Conservation (phyloP, 1,140 invertebrate genomes). For the Conus betulinus region DNA sequence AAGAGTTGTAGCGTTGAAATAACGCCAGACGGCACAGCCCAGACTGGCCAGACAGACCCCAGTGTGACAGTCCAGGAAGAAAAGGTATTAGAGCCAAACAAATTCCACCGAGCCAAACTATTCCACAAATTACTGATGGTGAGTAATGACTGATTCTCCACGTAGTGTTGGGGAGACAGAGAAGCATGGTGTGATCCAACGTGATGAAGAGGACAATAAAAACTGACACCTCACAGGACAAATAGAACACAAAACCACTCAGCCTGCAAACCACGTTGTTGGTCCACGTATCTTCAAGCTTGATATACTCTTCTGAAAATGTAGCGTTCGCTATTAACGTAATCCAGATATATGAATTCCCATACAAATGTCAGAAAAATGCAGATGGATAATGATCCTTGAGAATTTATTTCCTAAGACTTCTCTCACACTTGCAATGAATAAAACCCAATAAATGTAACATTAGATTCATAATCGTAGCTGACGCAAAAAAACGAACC, state of each 20-base stretch:
- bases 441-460: slow-evolving; percentile 40
- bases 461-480: slow-evolving; percentile 39
- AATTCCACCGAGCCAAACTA: too few relatives aligned
- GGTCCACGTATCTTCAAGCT: slow-evolving; percentile 53
- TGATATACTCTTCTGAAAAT: slow-evolving; percentile 52
- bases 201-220: slow-evolving; percentile 54
- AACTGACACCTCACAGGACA: slow-evolving; percentile 60
- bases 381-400: slow-evolving; percentile 52
- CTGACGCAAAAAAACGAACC: slow-evolving; percentile 35
- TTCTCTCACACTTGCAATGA: background rate
- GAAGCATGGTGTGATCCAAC: slow-evolving; percentile 52
- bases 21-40: too few relatives aligned
- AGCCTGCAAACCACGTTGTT: slow-evolving; percentile 48
- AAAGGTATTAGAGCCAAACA: too few relatives aligned
- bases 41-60: too few relatives aligned
- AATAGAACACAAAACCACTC: slow-evolving; percentile 57
- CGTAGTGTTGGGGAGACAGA: slow-evolving; percentile 51
- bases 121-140: too few relatives aligned
- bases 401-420: slow-evolving; percentile 40
- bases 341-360: slow-evolving; percentile 63
- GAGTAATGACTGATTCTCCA: too few relatives aligned
- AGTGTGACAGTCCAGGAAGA: too few relatives aligned
- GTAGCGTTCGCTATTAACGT: slow-evolving; percentile 56
- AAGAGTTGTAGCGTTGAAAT: too few relatives aligned
- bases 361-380: slow-evolving; percentile 61